Conservation (phyloP, 2,797 vertebrate species). For the Acanthopagrus latus region DNA sequence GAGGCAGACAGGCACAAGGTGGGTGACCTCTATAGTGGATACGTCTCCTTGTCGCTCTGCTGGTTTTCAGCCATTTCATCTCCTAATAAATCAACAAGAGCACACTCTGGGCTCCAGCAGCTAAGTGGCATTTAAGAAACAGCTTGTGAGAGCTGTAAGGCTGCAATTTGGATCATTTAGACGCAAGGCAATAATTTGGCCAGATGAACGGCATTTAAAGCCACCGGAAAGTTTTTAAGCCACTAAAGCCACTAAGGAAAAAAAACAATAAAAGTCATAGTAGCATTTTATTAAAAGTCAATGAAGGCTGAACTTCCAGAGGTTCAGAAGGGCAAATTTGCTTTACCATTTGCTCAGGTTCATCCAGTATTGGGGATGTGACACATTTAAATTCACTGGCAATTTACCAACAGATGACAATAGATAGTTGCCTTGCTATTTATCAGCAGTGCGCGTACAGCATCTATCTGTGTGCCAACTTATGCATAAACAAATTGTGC, state of each 20-base stretch:
- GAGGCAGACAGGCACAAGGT: slow-evolving; percentile 65
- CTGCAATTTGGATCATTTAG: slow-evolving; percentile 81
- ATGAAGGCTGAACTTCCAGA: slow-evolving; percentile 52
- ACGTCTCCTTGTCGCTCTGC: slow-evolving; percentile 76
- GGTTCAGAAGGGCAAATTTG: slow-evolving; percentile 52
- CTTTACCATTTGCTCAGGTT: slow-evolving; percentile 48
- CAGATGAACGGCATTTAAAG: slow-evolving; percentile 78
- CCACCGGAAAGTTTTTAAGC: slow-evolving; percentile 73
- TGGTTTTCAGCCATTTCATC: slow-evolving; percentile 74
- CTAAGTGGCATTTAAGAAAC: slow-evolving; percentile 85
- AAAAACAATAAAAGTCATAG: slow-evolving; percentile 46
- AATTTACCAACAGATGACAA: slow-evolving; percentile 62
- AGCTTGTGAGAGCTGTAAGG: slow-evolving; percentile 78
- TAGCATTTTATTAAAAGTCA: slow-evolving; percentile 67
- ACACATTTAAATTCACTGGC: slow-evolving; percentile 58
- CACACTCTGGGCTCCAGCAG: slow-evolving; percentile 75
- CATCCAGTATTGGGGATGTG: slow-evolving; percentile 54
- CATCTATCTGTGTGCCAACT: slow-evolving; percentile 52
- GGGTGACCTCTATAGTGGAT: slow-evolving; percentile 75
- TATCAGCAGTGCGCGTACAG: slow-evolving; percentile 32
- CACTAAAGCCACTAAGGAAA: slow-evolving; percentile 47
- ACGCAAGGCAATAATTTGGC: slow-evolving; percentile 79
- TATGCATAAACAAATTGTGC: slow-evolving; percentile 53
- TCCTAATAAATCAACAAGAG: slow-evolving; percentile 82
- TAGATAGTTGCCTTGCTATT: slow-evolving; percentile 44